Percentiles rank a stretch among this genome's conserved stretches.
phyloP scores from a whole-genome alignment of 2,888 invertebrate genomes.

The Pharmacophagus antenor region DNA sequence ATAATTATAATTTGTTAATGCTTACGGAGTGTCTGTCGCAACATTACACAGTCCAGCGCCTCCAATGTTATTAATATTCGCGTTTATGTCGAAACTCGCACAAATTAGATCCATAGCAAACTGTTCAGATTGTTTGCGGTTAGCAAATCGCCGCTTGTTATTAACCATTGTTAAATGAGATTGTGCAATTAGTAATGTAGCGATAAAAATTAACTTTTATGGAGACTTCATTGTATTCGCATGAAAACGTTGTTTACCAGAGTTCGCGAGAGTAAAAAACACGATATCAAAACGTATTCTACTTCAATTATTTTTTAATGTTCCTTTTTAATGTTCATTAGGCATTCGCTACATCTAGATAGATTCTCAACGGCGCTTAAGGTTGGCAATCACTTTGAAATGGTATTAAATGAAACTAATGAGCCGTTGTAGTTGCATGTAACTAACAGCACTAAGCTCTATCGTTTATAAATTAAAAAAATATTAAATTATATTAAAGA shows the following conservation, averaged over 20 bases:
- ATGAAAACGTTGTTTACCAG: too few species aligned
- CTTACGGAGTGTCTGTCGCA: neutral
- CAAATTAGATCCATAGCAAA: slow-evolving; percentile 16
- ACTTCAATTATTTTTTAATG: neutral
- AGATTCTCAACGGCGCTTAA: slow-evolving; percentile 4
- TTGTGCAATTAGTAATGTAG: slow-evolving; percentile 1
- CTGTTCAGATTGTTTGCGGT: slow-evolving; percentile 17
- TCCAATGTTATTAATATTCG: slow-evolving; percentile 11
- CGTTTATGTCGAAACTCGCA: slow-evolving; percentile 16
- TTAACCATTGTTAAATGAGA: slow-evolving; percentile 1
- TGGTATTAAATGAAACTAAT: slow-evolving; percentile 17
- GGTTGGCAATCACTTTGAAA: slow-evolving; percentile 21
- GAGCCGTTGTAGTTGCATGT: neutral
- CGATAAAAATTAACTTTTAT: neutral
- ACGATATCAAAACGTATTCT: neutral
- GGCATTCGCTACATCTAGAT: neutral
- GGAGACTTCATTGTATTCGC: neutral
- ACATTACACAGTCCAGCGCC: slow-evolving; percentile 6
- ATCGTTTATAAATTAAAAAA: neutral
- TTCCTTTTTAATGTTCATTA: slow-evolving; percentile 3
- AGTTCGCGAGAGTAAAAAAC: neutral
- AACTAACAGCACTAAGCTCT: neutral
- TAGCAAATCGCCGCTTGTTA: slow-evolving; percentile 9
- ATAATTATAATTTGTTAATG: neutral
- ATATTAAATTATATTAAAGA: neutral